These are phyloP conservation scores for Clivina fossor DNA, from an alignment of 2,888 invertebrate species.

Conservation along the genomic window DNA sequence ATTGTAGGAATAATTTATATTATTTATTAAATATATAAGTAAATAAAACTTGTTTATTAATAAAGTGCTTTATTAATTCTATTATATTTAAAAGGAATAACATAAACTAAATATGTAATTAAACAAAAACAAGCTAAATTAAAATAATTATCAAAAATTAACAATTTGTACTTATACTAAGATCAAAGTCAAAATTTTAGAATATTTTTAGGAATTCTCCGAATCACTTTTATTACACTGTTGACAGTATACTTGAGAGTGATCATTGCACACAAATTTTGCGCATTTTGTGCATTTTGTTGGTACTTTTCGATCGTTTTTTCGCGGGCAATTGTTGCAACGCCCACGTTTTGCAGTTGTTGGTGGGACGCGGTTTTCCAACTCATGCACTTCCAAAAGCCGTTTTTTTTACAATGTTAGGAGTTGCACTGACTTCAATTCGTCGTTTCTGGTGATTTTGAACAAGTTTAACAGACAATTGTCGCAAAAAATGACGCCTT, in stretches of 20 bases:
- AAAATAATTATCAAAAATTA: conserved; percentile 13
- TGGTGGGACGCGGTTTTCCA: neutral
- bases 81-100: conserved; percentile 9
- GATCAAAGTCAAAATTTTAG: no score
- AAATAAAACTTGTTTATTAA: neutral
- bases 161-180: no score
- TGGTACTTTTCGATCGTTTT: no score
- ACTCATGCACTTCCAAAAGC: conserved; percentile 15
- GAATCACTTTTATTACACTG: no score
- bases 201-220: no score
- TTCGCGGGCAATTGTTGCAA: no score
- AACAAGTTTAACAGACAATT: conserved; percentile 33
- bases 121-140: neutral
- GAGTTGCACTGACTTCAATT: conserved; percentile 25
- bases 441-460: conserved; percentile 36
- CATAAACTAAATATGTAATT: conserved; percentile 5
- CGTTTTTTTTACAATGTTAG: conserved; percentile 32
- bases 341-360: conserved; percentile 6
- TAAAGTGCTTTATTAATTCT: conserved; percentile 13
- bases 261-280: no score
- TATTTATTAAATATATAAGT: conserved; percentile 1
- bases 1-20: conserved; percentile 6
- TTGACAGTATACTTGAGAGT: no score
- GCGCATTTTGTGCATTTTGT: no score
- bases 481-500: conserved; percentile 34